These are phyloP conservation scores for Psettodes erumei DNA, from an alignment of 2,113 vertebrate species.

Conservation along the genomic window DNA sequence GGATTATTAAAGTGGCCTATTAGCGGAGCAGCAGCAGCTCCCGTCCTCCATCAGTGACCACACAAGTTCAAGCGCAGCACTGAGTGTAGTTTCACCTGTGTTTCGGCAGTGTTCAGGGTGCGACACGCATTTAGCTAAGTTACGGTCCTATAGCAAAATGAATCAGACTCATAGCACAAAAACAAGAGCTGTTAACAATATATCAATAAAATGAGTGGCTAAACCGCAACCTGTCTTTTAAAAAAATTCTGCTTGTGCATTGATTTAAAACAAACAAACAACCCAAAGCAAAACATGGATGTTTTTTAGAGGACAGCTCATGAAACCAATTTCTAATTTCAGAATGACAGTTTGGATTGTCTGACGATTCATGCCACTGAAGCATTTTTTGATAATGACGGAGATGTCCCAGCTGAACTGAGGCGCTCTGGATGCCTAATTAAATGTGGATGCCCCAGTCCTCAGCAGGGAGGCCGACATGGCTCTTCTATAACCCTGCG, in stretches of 20 bases:
- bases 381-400: neutral
- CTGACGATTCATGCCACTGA: neutral
- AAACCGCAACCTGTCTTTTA: neutral
- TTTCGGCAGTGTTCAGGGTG: neutral
- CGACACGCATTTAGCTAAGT: neutral
- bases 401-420: constrained; percentile 2
- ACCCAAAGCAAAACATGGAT: neutral
- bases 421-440: constrained; percentile 6
- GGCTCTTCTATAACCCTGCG: neutral
- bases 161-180: neutral
- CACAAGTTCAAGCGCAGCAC: neutral
- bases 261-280: no score
- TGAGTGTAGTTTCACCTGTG: neutral
- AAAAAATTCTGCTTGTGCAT: neutral
- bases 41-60: constrained; percentile 1
- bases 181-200: neutral
- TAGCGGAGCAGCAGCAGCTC: constrained; percentile 2
- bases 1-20: neutral
- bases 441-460: neutral
- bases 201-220: no score
- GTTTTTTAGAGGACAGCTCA: neutral
- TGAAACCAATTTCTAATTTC: neutral
- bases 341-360: neutral
- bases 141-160: neutral
- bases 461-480: neutral